A percentile compares a stretch with the other conserved stretches of the same genome.
phyloP scores from a whole-genome alignment of 2,797 vertebrate genomes.

The Myoxocephalus aenaeus region DNA sequence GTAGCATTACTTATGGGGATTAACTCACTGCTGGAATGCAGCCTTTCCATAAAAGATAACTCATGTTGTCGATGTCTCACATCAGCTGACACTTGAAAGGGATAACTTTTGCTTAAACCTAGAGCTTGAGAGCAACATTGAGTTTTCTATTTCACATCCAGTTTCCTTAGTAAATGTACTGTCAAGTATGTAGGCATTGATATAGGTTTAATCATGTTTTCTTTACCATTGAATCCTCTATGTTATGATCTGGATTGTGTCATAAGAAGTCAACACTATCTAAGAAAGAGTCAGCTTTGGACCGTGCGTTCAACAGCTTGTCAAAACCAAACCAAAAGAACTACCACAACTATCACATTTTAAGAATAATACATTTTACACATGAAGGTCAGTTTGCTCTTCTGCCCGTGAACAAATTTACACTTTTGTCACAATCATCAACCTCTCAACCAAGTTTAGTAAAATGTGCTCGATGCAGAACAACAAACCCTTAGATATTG shows the following conservation, averaged over 20 bases:
- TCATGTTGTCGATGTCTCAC: slow-evolving; percentile 27
- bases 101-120: neutral
- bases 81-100: slow-evolving; percentile 18
- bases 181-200: neutral
- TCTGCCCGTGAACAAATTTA: neutral
- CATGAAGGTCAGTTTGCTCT: neutral
- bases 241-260: slow-evolving; percentile 17
- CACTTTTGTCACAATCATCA: neutral
- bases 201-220: neutral
- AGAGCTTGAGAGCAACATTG: neutral
- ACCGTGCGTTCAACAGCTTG: neutral
- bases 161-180: slow-evolving; percentile 4
- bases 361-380: neutral
- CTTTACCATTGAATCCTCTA: neutral
- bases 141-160: neutral
- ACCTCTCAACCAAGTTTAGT: neutral
- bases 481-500: no score
- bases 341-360: neutral
- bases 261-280: neutral
- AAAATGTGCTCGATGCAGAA: neutral
- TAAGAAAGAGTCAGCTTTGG: slow-evolving; percentile 6
- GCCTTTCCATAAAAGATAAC: slow-evolving; percentile 40
- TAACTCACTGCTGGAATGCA: slow-evolving; percentile 39
- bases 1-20: slow-evolving; percentile 63
- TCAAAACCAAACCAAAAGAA: slow-evolving; percentile 31